These are phyloP conservation scores for Enteromius unitaeniatus DNA, from an alignment of 2,797 vertebrate genomes.

Conservation along the genomic window DNA sequence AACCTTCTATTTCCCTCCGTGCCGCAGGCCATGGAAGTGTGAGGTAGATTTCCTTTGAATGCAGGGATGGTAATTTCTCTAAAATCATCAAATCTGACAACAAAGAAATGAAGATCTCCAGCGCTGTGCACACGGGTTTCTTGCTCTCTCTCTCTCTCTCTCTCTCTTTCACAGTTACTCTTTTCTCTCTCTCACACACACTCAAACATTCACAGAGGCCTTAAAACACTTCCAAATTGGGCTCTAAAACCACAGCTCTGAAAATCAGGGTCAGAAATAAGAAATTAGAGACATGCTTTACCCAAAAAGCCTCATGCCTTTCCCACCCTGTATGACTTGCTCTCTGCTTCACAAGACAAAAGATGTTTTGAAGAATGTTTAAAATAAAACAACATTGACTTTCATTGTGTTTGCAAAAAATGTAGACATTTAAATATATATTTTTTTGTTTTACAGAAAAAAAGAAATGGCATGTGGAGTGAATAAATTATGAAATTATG, in stretches of 20 bases:
- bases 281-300: not conserved
- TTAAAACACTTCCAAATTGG: conserved; percentile 26
- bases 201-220: conserved; percentile 28
- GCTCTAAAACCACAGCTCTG: not conserved
- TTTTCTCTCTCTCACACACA: conserved; percentile 63
- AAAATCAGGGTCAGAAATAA: not conserved
- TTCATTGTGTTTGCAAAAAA: not conserved
- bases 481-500: not conserved
- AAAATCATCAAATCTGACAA: conserved; percentile 87
- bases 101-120: conserved; percentile 82
- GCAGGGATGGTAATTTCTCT: conserved; percentile 78
- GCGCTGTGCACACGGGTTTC: conserved; percentile 73
- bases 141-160: conserved; percentile 20
- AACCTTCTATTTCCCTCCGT: conserved; percentile 72
- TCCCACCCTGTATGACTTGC: not conserved
- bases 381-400: not conserved
- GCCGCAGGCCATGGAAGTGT: conserved; percentile 73
- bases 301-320: not conserved
- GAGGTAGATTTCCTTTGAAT: conserved; percentile 79
- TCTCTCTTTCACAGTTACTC: not conserved
- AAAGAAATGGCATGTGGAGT: not conserved
- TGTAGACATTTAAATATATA: not conserved
- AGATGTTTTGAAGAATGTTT: not conserved
- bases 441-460: not conserved
- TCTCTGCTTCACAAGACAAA: not conserved